These are phyloP conservation scores for rabbit (Oryctolagus cuniculus) DNA, from an alignment of 2,113 vertebrate species.

Conservation along the genomic window mOryCun1.1 NC_091436.1:30068001-30068500, in stretches of 20 bases:
- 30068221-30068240: slow-evolving; percentile 83
- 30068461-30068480: slow-evolving; percentile 86
- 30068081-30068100: neutral
- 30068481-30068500: slow-evolving; percentile 78
- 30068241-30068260: slow-evolving; percentile 87
- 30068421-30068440: slow-evolving; percentile 50
- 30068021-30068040: neutral
- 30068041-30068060: neutral
- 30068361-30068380: slow-evolving; percentile 8
- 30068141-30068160: neutral
- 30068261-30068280: slow-evolving; percentile 75
- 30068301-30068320: slow-evolving; percentile 55
- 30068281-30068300: slow-evolving; percentile 71
- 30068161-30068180: neutral
- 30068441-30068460: slow-evolving; percentile 68
- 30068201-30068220: slow-evolving; percentile 2
- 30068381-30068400: neutral
- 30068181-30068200: neutral
- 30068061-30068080: neutral
- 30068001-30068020: neutral
- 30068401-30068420: slow-evolving; percentile 25
- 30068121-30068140: neutral
- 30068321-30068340: slow-evolving; percentile 82
- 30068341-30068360: slow-evolving; percentile 70
- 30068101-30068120: neutral